These are phyloP conservation scores for Pachydiplax longipennis DNA, from an alignment of 2,888 invertebrate genomes.

Conservation along the genomic window DNA sequence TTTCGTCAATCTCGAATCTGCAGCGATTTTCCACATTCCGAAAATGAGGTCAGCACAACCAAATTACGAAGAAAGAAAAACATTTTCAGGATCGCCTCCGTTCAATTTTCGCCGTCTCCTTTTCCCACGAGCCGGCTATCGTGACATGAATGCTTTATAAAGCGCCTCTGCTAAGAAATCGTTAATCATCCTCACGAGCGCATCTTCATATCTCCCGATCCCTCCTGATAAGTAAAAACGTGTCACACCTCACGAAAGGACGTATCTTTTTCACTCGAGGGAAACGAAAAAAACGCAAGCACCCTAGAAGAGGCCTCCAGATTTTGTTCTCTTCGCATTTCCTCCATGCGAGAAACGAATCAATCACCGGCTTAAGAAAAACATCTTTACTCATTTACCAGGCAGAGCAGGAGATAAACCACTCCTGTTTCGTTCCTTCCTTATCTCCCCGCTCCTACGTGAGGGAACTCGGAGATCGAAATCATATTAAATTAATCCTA, in stretches of 20 bases:
- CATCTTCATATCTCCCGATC: not conserved
- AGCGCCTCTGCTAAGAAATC: not conserved
- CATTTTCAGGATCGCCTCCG: not conserved
- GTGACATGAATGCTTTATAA: not conserved
- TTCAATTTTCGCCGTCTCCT: not conserved
- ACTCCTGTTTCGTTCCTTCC: no score
- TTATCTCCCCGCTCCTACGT: no score
- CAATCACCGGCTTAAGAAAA: no score
- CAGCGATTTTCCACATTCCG: not conserved
- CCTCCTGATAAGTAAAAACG: not conserved
- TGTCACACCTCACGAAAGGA: not conserved
- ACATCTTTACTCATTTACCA: no score
- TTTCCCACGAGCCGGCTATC: not conserved
- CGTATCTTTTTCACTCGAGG: not conserved
- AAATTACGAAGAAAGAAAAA: not conserved
- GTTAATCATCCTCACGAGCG: not conserved
- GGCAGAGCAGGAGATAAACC: no score
- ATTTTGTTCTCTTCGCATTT: no score
- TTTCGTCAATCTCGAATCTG: not conserved
- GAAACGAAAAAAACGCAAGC: not conserved
- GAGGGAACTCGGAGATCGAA: no score
- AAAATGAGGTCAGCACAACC: not conserved
- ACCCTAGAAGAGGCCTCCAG: no score
- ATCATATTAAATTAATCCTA: no score
- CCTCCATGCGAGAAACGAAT: no score